Evolutionary conservation across 2,113 vertebrate species (phyloP), one percentile per base, ranked within the genome.

Genomic region (Perccottus glenii): DNA sequence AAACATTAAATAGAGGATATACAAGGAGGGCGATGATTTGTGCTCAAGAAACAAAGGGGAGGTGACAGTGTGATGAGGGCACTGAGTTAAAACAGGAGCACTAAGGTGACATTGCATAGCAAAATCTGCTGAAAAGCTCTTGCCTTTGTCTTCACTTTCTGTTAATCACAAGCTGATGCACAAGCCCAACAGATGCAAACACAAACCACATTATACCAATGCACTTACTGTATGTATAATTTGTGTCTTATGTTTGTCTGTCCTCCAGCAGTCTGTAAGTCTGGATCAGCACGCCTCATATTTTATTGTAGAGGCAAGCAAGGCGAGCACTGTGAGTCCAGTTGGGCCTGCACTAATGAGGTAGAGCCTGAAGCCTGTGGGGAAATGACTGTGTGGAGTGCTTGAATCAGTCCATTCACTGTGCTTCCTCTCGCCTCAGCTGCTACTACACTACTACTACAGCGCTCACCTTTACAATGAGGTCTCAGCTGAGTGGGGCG

Each of bases 321-420:
- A 73, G 55, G 48, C 46, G 58, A 72, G 80, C 32, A 9, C 61
- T 47, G 62, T 36, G 60, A 80, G 60, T 70, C 73, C 78, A 83
- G 74, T 80, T 70, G 84, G 79, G 70, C 65, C 61, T 64, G 38
- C 67, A 52, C 76, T 81, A 85, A 76, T 75, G 78, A 82, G 82
- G 71, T 46, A 50, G 55, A 76, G 65, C 81, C 65, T 11, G 3
- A 16, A 32, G 73, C 82, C 79, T 74, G 55, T 70, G 63, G 83
- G 80, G 80, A 80, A 84, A 83, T 78, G 71, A 74, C 71, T 38
- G 51, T 49, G 44, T 48, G 16, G 65, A 52, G 60, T 65, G 70
- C 71, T 73, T 69, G 66, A 83, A 64, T 71, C 73, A 67, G 45
- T 45, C 67, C 65, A 75, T 83, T 85, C 82, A 84, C 75, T 70